A percentile compares a stretch with the other conserved stretches of the same genome.
Conservation (phyloP, 2,888 invertebrate genomes). For the Sesamia inferens region DNA sequence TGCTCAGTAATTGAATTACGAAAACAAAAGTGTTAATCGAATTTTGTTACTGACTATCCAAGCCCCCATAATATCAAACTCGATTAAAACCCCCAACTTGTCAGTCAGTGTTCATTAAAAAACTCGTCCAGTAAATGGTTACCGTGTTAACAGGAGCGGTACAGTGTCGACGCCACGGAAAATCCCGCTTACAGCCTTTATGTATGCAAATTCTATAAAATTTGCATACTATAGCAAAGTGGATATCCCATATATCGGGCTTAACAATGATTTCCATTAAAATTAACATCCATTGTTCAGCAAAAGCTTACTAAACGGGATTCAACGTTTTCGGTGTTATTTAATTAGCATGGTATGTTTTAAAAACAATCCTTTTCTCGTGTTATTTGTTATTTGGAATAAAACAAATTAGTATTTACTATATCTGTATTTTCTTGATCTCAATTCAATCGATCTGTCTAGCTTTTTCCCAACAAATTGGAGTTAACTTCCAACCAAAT, state of each 20-base stretch:
- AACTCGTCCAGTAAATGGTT: constrained; percentile 53
- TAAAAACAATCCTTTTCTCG: not conserved
- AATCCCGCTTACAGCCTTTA: constrained; percentile 54
- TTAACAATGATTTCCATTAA: constrained; percentile 57
- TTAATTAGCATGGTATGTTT: constrained; percentile 26
- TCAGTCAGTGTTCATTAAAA: constrained; percentile 51
- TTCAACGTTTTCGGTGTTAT: constrained; percentile 5
- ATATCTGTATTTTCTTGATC: not conserved
- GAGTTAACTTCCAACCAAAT: not conserved
- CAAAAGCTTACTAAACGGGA: constrained; percentile 32
- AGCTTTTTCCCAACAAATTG: not conserved
- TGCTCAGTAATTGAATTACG: too few relatives aligned
- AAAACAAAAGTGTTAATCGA: too few relatives aligned
- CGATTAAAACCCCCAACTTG: constrained; percentile 19
- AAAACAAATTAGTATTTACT: constrained; percentile 23
- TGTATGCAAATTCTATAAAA: constrained; percentile 57
- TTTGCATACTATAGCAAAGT: constrained; percentile 55
- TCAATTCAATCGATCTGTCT: not conserved
- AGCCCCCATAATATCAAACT: constrained; percentile 3
- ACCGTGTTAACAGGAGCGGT: constrained; percentile 56
- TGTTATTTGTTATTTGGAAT: not conserved
- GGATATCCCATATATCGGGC: constrained; percentile 43
- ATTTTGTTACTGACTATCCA: too few relatives aligned
- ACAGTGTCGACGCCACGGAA: constrained; percentile 48
- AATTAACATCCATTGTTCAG: constrained; percentile 54